Evolutionary conservation across 2,888 invertebrate species (phyloP).

Genomic region (Zygaena filipendulae): DNA sequence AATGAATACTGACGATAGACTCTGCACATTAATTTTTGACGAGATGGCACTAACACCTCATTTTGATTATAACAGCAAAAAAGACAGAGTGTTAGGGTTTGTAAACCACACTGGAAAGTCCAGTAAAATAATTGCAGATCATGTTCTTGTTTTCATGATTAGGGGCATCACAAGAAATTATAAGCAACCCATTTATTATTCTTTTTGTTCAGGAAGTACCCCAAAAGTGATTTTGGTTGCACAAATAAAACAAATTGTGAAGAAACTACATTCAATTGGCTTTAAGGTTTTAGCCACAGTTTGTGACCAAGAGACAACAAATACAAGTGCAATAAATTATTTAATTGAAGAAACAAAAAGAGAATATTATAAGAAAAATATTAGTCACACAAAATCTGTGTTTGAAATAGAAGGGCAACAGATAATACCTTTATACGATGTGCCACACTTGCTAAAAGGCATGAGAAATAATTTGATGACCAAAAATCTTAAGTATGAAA

Average conservation of each 20-base stretch:
- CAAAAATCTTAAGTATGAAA: constrained; percentile 14
- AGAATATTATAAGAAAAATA: constrained; percentile 1
- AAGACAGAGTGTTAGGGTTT: constrained; percentile 10
- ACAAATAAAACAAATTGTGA: constrained; percentile 7
- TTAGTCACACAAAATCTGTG: background rate
- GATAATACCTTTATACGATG: constrained; percentile 7
- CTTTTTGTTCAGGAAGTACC: constrained; percentile 11
- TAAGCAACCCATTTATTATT: constrained; percentile 14
- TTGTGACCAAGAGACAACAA: constrained; percentile 13
- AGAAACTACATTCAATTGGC: constrained; percentile 7
- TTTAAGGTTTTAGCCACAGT: constrained; percentile 9
- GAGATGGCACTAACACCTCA: constrained; percentile 7
- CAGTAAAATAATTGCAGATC: constrained; percentile 8
- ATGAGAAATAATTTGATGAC: background rate
- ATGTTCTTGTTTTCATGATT: constrained; percentile 15
- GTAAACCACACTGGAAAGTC: constrained; percentile 3
- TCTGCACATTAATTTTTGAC: constrained; percentile 9
- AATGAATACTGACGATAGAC: constrained; percentile 7
- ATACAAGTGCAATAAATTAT: constrained; percentile 10
- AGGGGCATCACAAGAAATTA: constrained; percentile 13
- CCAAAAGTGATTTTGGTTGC: constrained; percentile 6
- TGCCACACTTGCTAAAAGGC: constrained; percentile 12
- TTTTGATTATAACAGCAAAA: constrained; percentile 10
- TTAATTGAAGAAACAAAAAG: constrained; percentile 1
- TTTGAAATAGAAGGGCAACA: constrained; percentile 7